Evolutionary conservation across 2,797 vertebrate genomes (phyloP), one percentile per base, ranked within the genome.

Genomic region (Sebastes vulpes): DNA sequence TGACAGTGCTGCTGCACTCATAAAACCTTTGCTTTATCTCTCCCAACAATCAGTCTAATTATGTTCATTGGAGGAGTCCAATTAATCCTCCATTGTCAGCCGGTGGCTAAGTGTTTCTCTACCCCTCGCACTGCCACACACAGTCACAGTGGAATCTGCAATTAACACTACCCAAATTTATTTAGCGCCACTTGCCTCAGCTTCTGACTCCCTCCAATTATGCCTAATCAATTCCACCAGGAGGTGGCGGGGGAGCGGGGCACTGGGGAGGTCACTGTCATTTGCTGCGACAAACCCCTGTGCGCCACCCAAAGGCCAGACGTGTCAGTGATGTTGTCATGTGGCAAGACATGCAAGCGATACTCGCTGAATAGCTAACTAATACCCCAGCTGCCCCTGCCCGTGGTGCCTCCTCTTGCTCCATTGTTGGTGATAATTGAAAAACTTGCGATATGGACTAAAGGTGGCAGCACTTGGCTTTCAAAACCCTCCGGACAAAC

Each of bases 31-130:
- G 91, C 94, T 95, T 96, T 96, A 96, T 95, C 96, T 96, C 96
- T 92, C 87, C 90, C 78, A 95, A 97, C 97, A 97, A 97, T 97
- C 97, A 96, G 95, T 93, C 95, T 97, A 97, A 98, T 97, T 97
- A 97, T 96, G 96, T 95, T 97, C 95, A 95, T 95, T 96, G 94
- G 94, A 96, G 95, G 96, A 96, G 95, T 96, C 96, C 97, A 97
- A 97, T 97, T 97, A 97, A 96, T 97, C 94, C 95, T 90, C 95
- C 94, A 96, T 96, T 95, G 96, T 97, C 96, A 97, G 96, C 94
- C 95, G 90, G 95, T 93, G 95, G 95, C 95, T 96, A 97, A 97
- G 96, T 97, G 95, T 95, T 97, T 97, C 97, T 96, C 90, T 93
- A 83, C 87, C 81, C 73, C 85, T 90, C 86, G 91, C 96, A 93